These are phyloP conservation scores for Carassius gibelio DNA, from an alignment of 2,113 vertebrate species.

Conservation along the genomic window DNA sequence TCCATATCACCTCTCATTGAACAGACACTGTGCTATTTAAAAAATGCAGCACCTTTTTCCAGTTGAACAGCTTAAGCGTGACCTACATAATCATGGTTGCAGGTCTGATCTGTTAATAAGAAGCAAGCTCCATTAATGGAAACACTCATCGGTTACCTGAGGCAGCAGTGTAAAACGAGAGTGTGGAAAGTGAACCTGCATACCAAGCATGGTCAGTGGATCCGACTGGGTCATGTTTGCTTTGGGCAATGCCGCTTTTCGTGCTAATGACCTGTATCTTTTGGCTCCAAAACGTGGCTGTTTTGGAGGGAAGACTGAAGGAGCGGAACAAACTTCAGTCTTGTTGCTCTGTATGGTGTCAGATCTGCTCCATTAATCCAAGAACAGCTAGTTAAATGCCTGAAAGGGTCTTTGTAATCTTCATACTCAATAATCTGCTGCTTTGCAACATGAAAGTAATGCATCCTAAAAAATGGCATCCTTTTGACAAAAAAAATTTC, in stretches of 20 bases:
- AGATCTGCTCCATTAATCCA: slow-evolving; percentile 28
- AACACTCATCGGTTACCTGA: slow-evolving; percentile 63
- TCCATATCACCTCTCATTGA: neutral
- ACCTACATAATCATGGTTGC: slow-evolving; percentile 50
- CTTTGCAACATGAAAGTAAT: neutral
- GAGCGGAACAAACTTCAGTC: slow-evolving; percentile 39
- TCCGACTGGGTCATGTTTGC: slow-evolving; percentile 52
- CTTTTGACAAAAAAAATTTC: neutral
- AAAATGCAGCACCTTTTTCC: slow-evolving; percentile 37
- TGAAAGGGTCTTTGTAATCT: neutral
- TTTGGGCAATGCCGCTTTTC: slow-evolving; percentile 35
- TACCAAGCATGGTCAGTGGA: slow-evolving; percentile 43
- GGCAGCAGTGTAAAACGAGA: slow-evolving; percentile 60
- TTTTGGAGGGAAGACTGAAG: slow-evolving; percentile 41
- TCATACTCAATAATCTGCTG: neutral
- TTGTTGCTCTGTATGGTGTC: slow-evolving; percentile 28
- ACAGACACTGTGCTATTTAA: slow-evolving; percentile 31
- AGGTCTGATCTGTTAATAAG: slow-evolving; percentile 58
- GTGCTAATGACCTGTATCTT: slow-evolving; percentile 44
- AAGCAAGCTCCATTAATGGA: slow-evolving; percentile 59
- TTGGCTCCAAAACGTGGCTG: slow-evolving; percentile 49
- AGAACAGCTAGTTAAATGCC: slow-evolving; percentile 23
- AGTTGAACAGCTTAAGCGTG: slow-evolving; percentile 39
- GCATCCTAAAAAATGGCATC: neutral
- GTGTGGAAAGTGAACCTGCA: slow-evolving; percentile 58